phyloP scores from a whole-genome alignment of 2,797 vertebrate species.

The Falco berigora region DNA sequence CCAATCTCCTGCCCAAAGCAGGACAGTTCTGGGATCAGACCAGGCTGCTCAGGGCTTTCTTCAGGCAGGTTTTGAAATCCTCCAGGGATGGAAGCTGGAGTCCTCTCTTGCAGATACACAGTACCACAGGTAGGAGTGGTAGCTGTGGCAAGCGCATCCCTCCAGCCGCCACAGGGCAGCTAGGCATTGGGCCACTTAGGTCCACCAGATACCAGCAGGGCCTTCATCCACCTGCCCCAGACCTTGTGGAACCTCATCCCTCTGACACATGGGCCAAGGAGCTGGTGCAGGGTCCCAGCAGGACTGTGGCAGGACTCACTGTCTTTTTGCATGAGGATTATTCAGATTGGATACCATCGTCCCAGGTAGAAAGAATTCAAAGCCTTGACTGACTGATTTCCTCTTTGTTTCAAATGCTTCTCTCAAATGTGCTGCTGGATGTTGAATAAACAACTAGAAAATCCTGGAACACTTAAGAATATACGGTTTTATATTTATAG shows the following conservation, averaged over 20 bases:
- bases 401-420: background rate
- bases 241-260: background rate
- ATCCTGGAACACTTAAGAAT: background rate
- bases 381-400: background rate
- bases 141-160: rapidly evolving
- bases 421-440: background rate
- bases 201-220: background rate
- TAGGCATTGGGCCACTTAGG: background rate
- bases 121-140: background rate
- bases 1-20: background rate
- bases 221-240: background rate
- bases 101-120: background rate
- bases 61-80: background rate
- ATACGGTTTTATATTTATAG: background rate
- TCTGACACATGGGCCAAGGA: background rate
- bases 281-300: background rate
- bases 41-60: background rate
- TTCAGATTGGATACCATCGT: background rate
- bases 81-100: background rate
- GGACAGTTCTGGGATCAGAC: background rate
- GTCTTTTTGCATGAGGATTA: background rate
- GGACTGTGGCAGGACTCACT: background rate
- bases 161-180: background rate
- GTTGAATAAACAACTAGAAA: background rate
- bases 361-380: background rate